These are phyloP conservation scores for Pseudomugil gertrudae DNA, from an alignment of 2,797 vertebrate species.

Conservation along the genomic window DNA sequence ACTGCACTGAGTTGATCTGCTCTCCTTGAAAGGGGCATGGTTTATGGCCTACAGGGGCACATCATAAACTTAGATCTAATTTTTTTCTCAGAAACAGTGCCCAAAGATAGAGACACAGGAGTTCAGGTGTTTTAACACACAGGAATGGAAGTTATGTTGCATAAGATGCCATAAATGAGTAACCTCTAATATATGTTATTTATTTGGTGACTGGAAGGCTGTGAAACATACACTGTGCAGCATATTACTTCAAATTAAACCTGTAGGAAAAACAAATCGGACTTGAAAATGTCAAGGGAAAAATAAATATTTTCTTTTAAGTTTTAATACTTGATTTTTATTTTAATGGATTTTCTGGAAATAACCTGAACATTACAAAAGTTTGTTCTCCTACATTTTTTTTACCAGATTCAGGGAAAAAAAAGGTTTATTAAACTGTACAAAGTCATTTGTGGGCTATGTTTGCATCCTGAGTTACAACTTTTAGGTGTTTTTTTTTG, in stretches of 20 bases:
- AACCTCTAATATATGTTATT: too few species aligned
- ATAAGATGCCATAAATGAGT: too few species aligned
- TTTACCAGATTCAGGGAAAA: neutral
- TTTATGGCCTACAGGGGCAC: slow-evolving; percentile 21
- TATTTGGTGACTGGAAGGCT: too few species aligned
- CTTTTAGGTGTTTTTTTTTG: slow-evolving; percentile 16
- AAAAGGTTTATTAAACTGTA: neutral
- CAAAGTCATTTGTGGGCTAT: neutral
- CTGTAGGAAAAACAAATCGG: neutral
- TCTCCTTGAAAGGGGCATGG: slow-evolving; percentile 21
- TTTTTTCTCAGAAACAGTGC: slow-evolving; percentile 32
- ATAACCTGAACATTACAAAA: neutral
- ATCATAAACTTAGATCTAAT: slow-evolving; percentile 41
- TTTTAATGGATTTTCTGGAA: neutral
- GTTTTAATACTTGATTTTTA: neutral
- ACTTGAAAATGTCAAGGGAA: too few species aligned
- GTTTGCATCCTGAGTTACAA: neutral
- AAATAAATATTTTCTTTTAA: too few species aligned
- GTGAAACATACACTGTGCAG: too few species aligned
- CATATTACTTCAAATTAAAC: neutral
- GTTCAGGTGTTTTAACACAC: neutral
- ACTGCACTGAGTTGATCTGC: slow-evolving; percentile 40
- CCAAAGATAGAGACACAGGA: slow-evolving; percentile 19
- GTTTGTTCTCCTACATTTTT: neutral
- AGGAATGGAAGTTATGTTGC: neutral